phyloP scores from a whole-genome alignment of 1,140 invertebrate genomes.

The Megalopta genalis region DNA sequence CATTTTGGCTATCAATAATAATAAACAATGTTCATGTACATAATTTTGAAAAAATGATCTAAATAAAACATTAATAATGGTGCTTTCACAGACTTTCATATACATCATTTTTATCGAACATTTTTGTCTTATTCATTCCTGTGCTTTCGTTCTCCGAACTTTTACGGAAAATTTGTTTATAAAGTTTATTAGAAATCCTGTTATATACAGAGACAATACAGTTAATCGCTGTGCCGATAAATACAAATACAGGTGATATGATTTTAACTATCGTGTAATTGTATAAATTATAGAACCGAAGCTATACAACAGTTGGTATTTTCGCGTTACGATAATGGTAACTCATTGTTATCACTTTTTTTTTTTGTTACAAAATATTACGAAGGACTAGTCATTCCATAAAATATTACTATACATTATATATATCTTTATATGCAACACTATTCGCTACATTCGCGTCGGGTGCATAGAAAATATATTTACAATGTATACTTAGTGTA shows the following conservation, averaged over 20 bases:
- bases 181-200: conserved; percentile 42
- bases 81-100: conserved; percentile 69
- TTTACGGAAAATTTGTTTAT: conserved; percentile 23
- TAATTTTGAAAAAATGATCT: conserved; percentile 71
- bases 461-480: conserved; percentile 47
- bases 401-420: conserved; percentile 29
- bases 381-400: conserved; percentile 20
- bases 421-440: conserved; percentile 19
- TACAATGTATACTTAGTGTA: conserved; percentile 32
- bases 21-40: conserved; percentile 71
- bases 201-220: conserved; percentile 26
- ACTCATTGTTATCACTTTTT: conserved; percentile 29
- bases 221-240: not conserved
- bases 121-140: conserved; percentile 20
- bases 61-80: conserved; percentile 76
- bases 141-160: conserved; percentile 30
- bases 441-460: conserved; percentile 16
- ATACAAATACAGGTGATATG: conserved; percentile 21
- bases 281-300: conserved; percentile 10
- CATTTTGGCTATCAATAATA: conserved; percentile 68
- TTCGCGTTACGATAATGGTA: conserved; percentile 11
- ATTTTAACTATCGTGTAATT: not conserved
- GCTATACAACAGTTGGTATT: not conserved
- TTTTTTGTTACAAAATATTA: conserved; percentile 23
- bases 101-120: conserved; percentile 38